Evolutionary conservation across 1,140 invertebrate genomes (phyloP).

Genomic region (Magallana gigas): DNA sequence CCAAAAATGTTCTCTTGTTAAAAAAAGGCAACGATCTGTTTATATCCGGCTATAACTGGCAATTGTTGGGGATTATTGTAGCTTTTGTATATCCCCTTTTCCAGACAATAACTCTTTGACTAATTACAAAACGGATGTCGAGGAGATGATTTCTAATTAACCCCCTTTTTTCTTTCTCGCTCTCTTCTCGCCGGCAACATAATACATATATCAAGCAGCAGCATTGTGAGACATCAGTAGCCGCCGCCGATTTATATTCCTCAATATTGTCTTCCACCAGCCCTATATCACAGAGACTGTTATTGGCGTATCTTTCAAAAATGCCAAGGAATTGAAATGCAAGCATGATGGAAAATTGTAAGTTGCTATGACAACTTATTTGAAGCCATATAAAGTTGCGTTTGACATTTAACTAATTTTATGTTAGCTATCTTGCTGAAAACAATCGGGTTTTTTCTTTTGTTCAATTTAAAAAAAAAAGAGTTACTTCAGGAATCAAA

Average conservation of each 20-base stretch:
- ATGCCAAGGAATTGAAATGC: not conserved
- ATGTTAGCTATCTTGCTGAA: too few relatives aligned
- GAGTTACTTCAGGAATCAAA: too few relatives aligned
- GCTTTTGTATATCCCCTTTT: not conserved
- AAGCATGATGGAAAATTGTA: not conserved
- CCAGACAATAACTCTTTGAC: not conserved
- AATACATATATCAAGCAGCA: not conserved
- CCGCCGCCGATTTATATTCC: not conserved
- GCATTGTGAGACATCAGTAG: not conserved
- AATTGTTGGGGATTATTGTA: constrained; percentile 9
- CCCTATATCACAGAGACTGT: not conserved
- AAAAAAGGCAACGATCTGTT: not conserved
- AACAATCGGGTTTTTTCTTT: too few relatives aligned
- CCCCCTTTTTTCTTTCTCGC: not conserved
- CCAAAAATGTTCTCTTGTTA: too few relatives aligned
- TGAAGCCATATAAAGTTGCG: too few relatives aligned
- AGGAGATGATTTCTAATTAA: not conserved
- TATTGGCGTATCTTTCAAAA: not conserved
- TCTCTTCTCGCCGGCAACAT: not conserved
- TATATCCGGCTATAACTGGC: not conserved
- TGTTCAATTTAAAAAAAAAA: too few relatives aligned
- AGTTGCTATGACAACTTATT: constrained; percentile 13
- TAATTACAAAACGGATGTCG: constrained; percentile 34
- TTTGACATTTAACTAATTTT: too few relatives aligned
- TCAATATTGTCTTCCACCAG: not conserved